phyloP scores from a whole-genome alignment of 2,113 vertebrate species.

The Lophius piscatorius region DNA sequence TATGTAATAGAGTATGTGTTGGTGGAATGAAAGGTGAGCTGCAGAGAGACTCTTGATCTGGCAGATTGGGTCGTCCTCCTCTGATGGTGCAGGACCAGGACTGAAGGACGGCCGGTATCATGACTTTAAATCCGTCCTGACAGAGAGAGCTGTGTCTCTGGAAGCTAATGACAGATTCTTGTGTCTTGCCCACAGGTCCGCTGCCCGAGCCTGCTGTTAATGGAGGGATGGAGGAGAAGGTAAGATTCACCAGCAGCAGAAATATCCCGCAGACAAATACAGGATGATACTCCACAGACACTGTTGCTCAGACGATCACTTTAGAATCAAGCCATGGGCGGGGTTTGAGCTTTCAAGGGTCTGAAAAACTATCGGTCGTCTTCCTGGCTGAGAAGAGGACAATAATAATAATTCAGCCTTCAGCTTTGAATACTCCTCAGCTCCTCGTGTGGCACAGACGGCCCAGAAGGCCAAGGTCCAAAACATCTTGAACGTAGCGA shows the following conservation, averaged over 20 bases:
- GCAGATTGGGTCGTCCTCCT: slow-evolving; percentile 25
- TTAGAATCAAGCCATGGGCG: slow-evolving; percentile 16
- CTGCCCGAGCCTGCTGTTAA: slow-evolving; percentile 89
- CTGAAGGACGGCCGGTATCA: slow-evolving; percentile 10
- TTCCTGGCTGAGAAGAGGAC: slow-evolving; percentile 28
- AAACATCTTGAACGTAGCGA: background rate
- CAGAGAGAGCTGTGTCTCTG: background rate
- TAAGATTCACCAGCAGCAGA: slow-evolving; percentile 68
- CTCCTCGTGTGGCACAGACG: background rate
- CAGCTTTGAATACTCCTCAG: slow-evolving; percentile 6
- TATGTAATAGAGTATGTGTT: slow-evolving; percentile 60
- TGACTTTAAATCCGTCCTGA: background rate
- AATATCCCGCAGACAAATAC: background rate
- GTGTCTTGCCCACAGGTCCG: slow-evolving; percentile 80
- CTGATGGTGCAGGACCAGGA: slow-evolving; percentile 9
- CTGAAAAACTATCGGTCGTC: slow-evolving; percentile 9
- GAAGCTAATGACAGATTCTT: slow-evolving; percentile 31
- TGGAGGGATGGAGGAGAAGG: slow-evolving; percentile 87
- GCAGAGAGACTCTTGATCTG: slow-evolving; percentile 37
- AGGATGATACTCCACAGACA: background rate
- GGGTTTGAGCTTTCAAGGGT: slow-evolving; percentile 23
- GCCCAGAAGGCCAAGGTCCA: slow-evolving; percentile 17
- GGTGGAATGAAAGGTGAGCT: slow-evolving; percentile 59
- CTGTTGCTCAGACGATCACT: slow-evolving; percentile 9
- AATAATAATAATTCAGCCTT: slow-evolving; percentile 10